phyloP scores from a whole-genome alignment of 2,797 vertebrate species.

The Buceros bicornis region DNA sequence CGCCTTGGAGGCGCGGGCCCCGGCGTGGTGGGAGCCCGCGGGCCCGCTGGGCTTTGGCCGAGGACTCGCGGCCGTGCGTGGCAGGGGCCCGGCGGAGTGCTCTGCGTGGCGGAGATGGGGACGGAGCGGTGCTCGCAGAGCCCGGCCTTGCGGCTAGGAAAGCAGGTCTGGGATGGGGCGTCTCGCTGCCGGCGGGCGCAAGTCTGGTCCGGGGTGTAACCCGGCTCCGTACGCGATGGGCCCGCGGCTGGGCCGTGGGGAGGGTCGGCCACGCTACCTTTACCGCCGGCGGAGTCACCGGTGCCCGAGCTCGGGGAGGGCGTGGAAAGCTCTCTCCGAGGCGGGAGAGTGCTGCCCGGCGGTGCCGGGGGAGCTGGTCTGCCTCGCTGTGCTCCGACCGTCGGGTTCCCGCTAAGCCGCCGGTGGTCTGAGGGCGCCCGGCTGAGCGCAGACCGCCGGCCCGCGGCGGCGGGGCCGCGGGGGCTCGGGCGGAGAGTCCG shows the following conservation, averaged over 20 bases:
- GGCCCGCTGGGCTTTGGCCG: neutral
- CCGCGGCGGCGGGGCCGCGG: accelerated
- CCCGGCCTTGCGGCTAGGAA: no score
- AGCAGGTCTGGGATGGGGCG: accelerated
- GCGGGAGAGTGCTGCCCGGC: neutral
- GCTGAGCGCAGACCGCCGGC: no score
- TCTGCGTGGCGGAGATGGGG: neutral
- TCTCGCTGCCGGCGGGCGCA: neutral
- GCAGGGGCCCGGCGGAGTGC: neutral
- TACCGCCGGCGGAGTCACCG: accelerated
- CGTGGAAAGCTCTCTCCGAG: accelerated
- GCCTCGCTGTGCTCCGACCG: neutral
- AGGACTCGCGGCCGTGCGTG: neutral
- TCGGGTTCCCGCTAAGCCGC: no score
- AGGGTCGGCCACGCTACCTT: accelerated
- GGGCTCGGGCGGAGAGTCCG: accelerated
- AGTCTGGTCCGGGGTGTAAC: no score
- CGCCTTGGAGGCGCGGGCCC: neutral
- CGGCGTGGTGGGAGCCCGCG: neutral
- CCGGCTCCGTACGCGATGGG: neutral
- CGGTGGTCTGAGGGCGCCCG: neutral
- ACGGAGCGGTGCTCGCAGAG: neutral
- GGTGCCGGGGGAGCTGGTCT: no score
- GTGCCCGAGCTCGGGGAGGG: neutral
- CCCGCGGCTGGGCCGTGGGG: neutral